Conservation (phyloP, 2,797 vertebrate species). For the Ibycter americanus region DNA sequence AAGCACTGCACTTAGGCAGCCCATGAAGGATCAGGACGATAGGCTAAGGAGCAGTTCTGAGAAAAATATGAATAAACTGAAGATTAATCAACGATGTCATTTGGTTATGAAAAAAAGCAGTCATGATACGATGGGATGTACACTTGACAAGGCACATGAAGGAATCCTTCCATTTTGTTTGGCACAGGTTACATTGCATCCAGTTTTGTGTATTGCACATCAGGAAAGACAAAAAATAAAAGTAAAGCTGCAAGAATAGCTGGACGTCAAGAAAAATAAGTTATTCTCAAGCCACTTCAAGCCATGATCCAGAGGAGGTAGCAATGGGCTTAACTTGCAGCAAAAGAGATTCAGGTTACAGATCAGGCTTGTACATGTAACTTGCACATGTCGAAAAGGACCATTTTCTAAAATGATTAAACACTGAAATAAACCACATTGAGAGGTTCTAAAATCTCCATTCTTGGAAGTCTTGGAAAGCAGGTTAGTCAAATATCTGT, state of each 20-base stretch:
- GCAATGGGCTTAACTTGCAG: not conserved
- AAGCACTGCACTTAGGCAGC: not conserved
- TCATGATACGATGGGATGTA: not conserved
- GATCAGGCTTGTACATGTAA: not conserved
- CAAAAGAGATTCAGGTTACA: not conserved
- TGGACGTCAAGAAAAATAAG: not conserved
- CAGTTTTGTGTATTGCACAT: not conserved
- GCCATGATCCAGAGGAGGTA: not conserved
- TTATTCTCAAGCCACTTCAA: not conserved
- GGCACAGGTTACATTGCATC: not conserved
- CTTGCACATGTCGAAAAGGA: not conserved
- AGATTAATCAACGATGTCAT: not conserved
- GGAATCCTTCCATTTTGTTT: not conserved
- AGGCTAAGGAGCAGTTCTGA: not conserved
- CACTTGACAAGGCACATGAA: not conserved
- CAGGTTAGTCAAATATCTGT: not conserved
- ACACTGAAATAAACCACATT: not conserved
- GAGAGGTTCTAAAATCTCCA: not conserved
- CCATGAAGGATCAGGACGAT: not conserved
- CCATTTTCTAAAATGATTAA: not conserved
- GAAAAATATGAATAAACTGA: not conserved
- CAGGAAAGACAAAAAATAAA: not conserved
- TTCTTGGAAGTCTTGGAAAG: not conserved
- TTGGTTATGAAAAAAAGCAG: not conserved
- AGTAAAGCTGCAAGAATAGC: not conserved